Percentiles rank a stretch among this genome's conserved stretches.
Conservation (phyloP, 2,888 invertebrate species). For the Tenthredo livida region DNA sequence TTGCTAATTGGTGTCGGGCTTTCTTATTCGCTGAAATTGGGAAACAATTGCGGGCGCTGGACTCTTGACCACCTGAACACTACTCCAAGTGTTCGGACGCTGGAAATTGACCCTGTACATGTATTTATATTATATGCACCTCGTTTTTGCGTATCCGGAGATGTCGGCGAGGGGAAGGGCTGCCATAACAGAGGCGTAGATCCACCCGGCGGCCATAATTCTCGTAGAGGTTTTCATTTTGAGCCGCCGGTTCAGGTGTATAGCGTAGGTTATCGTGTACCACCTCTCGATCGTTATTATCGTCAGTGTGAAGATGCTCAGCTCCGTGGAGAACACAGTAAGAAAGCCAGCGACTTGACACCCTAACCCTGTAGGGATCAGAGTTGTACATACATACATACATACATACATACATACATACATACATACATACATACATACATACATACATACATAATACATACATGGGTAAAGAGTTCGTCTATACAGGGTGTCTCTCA, state of each 20-base stretch:
- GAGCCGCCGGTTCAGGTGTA: slow-evolving; percentile 82
- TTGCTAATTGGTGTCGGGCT: no score
- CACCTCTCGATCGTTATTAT: slow-evolving; percentile 84
- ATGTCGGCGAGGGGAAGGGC: slow-evolving; percentile 83
- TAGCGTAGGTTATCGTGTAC: slow-evolving; percentile 82
- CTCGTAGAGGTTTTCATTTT: slow-evolving; percentile 81
- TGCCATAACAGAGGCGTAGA: slow-evolving; percentile 81
- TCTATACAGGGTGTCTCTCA: no score
- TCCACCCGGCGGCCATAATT: slow-evolving; percentile 83
- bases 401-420: no score
- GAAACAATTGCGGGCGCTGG: no score
- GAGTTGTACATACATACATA: not conserved
- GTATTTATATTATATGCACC: slow-evolving; percentile 64
- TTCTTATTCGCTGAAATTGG: no score
- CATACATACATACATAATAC: no score
- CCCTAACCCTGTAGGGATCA: slow-evolving; percentile 77
- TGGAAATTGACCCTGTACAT: not conserved
- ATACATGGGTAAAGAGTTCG: not conserved
- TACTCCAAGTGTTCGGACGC: no score
- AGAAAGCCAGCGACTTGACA: slow-evolving; percentile 84
- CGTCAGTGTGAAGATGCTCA: slow-evolving; percentile 84
- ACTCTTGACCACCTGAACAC: no score
- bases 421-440: no score
- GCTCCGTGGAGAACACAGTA: slow-evolving; percentile 83
- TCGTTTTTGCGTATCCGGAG: slow-evolving; percentile 83